Evolutionary conservation across 2,888 invertebrate genomes (phyloP).

Genomic region (Ophioninae sp.): DNA sequence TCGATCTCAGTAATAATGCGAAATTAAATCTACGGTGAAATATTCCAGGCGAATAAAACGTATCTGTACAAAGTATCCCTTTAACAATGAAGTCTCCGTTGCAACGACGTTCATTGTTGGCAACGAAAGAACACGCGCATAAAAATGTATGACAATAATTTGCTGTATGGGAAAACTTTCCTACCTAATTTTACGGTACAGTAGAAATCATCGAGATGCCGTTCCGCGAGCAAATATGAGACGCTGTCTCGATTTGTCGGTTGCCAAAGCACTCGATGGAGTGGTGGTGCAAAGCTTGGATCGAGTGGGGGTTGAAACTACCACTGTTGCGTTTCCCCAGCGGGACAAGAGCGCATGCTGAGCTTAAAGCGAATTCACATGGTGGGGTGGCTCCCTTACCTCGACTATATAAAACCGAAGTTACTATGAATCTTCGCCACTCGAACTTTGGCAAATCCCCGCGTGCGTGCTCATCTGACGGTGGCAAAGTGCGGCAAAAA

Average conservation of each 20-base stretch:
- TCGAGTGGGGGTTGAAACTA: slow-evolving; percentile 22
- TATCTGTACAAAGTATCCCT: neutral
- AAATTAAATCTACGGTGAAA: neutral
- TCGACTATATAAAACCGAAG: slow-evolving; percentile 68
- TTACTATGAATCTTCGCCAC: slow-evolving; percentile 66
- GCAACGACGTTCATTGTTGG: neutral
- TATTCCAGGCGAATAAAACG: neutral
- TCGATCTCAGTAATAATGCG: neutral
- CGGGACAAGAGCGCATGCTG: slow-evolving; percentile 69
- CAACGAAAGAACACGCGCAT: neutral
- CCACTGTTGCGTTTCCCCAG: slow-evolving; percentile 35
- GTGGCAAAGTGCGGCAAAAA: slow-evolving; percentile 1
- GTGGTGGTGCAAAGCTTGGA: neutral
- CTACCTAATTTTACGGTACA: neutral
- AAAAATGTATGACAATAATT: neutral
- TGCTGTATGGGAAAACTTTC: neutral
- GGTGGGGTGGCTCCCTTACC: slow-evolving; percentile 58
- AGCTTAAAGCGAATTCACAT: slow-evolving; percentile 54
- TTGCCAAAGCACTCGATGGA: slow-evolving; percentile 8
- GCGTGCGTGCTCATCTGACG: slow-evolving; percentile 37
- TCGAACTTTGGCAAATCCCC: slow-evolving; percentile 65
- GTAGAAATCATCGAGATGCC: neutral
- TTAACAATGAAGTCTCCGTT: neutral
- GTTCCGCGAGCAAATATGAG: neutral
- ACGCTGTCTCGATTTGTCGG: slow-evolving; percentile 1